Base-by-base conservation (phyloP, 2,888 invertebrate genomes). In the Eupithecia pulchellata region DNA sequence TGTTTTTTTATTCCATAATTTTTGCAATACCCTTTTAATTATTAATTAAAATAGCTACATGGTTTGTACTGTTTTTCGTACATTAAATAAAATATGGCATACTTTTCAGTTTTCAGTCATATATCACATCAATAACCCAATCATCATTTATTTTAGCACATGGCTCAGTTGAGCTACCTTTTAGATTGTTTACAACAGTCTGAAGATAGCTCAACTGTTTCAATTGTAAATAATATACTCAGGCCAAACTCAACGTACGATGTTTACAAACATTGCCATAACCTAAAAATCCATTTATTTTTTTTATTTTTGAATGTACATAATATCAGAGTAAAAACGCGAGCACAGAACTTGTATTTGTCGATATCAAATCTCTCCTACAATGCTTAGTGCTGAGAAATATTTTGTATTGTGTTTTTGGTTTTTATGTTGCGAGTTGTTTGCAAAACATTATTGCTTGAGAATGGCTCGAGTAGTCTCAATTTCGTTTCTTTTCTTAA, bases 61-160 rank as follows among this genome's bases (percentile, higher is more conserved):
- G 86, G 84, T 90, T 91, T 91, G 91, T 92, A 91, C 91, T 91
- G 82, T 88, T 78, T 79, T 73, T 79, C 84, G 83, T 88, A 83
- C 84, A 82, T 82, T 77, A 78, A 69, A 80, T 77, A 78, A 69
- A 80, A 80, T 84, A 84, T 86, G 86, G 86, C 84, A 82, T 86
- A 80, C 76, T 77, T 72, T 78, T 63, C 69, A 66, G 72, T 73
- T 70, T 75, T 52, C 67, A 67, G 32, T 61, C 57, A 63, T 57
- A 71, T 88, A 89, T 89, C 89, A 88, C 89, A 86, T 84, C 11
- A n/a, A n/a, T 32, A 61, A 25, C 11, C 34, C 60, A 60, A 60
- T 32, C 29, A 55, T n/a, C n/a, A 32, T 32, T 34, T 20, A 61
- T 61, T 61, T 61, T 61, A 57, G 13, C 17, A 57, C 27, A 14